Base-by-base conservation (phyloP, 2,797 vertebrate genomes). In the Chaetodon trifasciatus region DNA sequence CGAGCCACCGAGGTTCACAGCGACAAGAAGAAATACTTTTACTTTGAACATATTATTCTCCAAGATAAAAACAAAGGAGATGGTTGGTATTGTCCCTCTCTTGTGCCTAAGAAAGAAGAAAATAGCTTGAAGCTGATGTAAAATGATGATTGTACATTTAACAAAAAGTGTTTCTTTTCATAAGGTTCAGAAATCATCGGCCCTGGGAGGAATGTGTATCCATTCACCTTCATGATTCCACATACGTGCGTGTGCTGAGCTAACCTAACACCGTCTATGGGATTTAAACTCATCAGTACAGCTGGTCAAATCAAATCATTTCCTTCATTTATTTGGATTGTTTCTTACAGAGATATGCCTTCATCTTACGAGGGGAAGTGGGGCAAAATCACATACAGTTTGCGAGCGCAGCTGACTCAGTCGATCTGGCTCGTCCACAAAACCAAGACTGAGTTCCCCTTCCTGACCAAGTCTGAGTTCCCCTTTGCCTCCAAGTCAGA, bases 11-110 rank as follows among this genome's bases (percentile, higher is more conserved):
- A 56, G 52, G 60, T 61, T 37, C 63, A 84, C 75, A 80, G 79
- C 8, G 57, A 93, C 81, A 94, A 92, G 89, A 93, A 88, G 86
- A 90, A 42, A 63, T 95, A 95, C 76, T 94, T 95, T 73, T 62
- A 86, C 76, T 93, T 94, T 79, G 89, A 95, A 63, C 86, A 92
- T 0, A 92, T 93, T 17, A 86, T 95, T 81, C 88, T 95, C 65
- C 94, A 94, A 81, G 93, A 95, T 72, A 93, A 93, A 87, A 93
- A 93, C 67, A 94, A 92, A 87, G 91, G 93, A 76, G 93, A 94
- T 78, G 94, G 94, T 95, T 53, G 53, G 93, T 93, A 64, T 66
- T 35, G 3, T 32, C 28, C 4, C 35, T 32, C 15, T 42, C 15
- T 50, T 53, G 0, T 49, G 35, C 42, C 9, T 56, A 19, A 32